Evolutionary conservation across 2,797 vertebrate species (phyloP).

Genomic region (Nyctibius grandis): DNA sequence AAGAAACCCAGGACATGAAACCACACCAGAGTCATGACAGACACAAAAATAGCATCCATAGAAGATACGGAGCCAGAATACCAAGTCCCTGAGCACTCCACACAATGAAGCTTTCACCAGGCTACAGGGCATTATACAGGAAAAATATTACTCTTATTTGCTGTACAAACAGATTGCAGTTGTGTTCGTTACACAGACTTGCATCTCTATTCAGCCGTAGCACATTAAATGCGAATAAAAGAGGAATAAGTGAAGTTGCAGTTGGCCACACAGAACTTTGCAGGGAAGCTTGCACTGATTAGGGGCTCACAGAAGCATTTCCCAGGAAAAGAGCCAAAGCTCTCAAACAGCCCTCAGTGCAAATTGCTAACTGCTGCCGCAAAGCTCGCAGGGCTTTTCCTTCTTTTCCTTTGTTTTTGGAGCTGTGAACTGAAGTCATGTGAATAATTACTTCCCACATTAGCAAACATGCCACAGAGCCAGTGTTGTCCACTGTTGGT

Average conservation of each 20-base stretch:
- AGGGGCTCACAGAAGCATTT: neutral
- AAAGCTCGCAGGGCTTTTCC: neutral
- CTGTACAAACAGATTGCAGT: neutral
- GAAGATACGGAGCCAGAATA: neutral
- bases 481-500: neutral
- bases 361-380: neutral
- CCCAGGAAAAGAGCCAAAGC: neutral
- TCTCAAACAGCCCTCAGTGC: neutral
- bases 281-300: neutral
- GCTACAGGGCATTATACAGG: neutral
- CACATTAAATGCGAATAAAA: neutral
- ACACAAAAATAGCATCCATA: neutral
- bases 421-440: neutral
- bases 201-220: neutral
- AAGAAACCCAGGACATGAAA: neutral
- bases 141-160: neutral
- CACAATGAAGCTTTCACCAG: neutral
- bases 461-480: neutral
- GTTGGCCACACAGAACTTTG: neutral
- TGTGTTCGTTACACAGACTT: neutral
- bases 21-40: fast-evolving
- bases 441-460: neutral
- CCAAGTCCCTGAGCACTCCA: neutral
- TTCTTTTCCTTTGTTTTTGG: neutral
- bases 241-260: neutral